Evolutionary conservation across 2,888 invertebrate genomes (phyloP).

Genomic region (Lathronympha strigana): DNA sequence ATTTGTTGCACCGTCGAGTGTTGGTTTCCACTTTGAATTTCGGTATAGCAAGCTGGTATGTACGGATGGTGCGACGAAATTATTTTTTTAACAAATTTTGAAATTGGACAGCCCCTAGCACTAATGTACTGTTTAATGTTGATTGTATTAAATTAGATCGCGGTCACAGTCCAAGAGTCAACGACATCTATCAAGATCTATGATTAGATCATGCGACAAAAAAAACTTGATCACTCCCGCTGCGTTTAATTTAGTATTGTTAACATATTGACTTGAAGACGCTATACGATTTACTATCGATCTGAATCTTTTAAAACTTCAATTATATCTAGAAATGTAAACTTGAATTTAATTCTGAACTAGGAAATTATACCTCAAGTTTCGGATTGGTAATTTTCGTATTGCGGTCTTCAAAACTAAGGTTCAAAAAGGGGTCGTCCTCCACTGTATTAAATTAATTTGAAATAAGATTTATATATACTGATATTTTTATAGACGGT

Average conservation of each 20-base stretch:
- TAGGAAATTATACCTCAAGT: too few species aligned
- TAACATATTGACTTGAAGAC: conserved; percentile 22
- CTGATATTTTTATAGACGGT: conserved; percentile 79
- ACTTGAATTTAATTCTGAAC: too few species aligned
- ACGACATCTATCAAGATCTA: conserved; percentile 10
- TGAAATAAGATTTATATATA: conserved; percentile 82
- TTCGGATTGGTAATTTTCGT: conserved; percentile 13
- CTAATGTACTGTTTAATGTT: conserved; percentile 35
- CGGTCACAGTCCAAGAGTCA: neutral
- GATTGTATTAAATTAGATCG: conserved; percentile 22
- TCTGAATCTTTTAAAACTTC: neutral
- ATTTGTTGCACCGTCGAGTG: conserved; percentile 68
- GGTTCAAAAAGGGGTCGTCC: conserved; percentile 51
- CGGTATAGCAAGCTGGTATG: conserved; percentile 47
- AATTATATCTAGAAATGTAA: conserved; percentile 3
- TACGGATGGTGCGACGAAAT: conserved; percentile 67
- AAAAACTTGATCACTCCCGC: conserved; percentile 26
- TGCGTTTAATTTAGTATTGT: conserved; percentile 34
- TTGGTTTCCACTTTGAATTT: conserved; percentile 45
- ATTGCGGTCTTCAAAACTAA: conserved; percentile 14
- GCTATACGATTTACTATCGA: neutral
- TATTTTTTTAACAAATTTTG: conserved; percentile 70
- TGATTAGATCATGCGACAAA: conserved; percentile 20
- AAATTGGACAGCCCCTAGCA: conserved; percentile 48
- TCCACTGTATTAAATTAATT: conserved; percentile 65